phyloP scores from a whole-genome alignment of 2,113 vertebrate genomes.

The Macrotus californicus region DNA sequence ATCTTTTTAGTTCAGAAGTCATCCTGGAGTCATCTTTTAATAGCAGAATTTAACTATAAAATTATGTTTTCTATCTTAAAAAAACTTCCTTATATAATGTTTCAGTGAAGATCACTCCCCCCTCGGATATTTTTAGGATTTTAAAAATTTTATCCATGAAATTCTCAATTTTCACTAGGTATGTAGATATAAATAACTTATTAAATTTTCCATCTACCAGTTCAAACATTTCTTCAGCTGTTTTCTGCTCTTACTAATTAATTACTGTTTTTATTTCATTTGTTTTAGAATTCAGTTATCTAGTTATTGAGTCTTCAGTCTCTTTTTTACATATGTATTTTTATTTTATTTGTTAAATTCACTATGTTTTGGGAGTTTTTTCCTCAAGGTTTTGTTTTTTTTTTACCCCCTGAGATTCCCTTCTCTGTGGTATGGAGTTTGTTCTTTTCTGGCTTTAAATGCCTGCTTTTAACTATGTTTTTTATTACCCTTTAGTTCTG shows the following conservation, averaged over 20 bases:
- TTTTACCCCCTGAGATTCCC: background rate
- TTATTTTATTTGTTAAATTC: background rate
- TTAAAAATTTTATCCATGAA: background rate
- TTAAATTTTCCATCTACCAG: background rate
- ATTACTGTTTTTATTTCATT: background rate
- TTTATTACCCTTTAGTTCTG: background rate
- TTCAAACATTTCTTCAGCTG: background rate
- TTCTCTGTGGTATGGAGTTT: background rate
- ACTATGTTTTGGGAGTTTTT: background rate
- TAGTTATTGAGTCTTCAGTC: background rate
- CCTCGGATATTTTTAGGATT: background rate
- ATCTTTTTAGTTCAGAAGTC: slow-evolving; percentile 14
- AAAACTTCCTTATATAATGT: background rate
- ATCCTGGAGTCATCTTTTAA: background rate
- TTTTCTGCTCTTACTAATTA: background rate
- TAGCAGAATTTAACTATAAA: slow-evolving; percentile 13
- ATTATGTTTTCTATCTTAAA: background rate
- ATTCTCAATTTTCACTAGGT: background rate
- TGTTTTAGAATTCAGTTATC: background rate
- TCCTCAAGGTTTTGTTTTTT: background rate
- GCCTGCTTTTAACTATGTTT: background rate
- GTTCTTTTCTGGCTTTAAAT: background rate
- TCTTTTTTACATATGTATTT: background rate
- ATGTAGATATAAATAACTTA: background rate
- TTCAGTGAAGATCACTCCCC: background rate